These are phyloP conservation scores for Drosophila picticornis DNA, from an alignment of 2,888 invertebrate species.

Conservation along the genomic window DNA sequence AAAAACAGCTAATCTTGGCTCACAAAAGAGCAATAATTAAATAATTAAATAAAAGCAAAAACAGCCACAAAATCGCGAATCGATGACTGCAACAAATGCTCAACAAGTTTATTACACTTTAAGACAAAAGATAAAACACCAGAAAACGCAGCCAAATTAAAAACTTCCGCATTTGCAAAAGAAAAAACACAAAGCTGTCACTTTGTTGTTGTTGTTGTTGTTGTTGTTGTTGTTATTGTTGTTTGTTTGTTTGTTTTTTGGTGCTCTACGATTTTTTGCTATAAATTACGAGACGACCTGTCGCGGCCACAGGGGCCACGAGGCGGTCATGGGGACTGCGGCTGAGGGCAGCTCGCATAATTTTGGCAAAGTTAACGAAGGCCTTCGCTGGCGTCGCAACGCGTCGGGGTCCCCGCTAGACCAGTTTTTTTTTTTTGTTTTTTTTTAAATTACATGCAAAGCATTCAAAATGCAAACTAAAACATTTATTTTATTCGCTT, in stretches of 20 bases:
- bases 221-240: constrained; percentile 21
- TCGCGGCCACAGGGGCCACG: constrained; percentile 26
- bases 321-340: constrained; percentile 19
- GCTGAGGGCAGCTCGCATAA: constrained; percentile 76
- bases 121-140: constrained; percentile 20
- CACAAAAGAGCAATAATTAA: constrained; percentile 71
- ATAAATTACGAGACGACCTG: constrained; percentile 78
- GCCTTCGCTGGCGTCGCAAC: constrained; percentile 47
- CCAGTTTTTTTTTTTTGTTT: constrained; percentile 60
- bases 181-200: constrained; percentile 37
- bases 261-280: constrained; percentile 36
- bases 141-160: constrained; percentile 59
- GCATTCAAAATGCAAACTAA: constrained; percentile 80
- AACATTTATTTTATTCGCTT: constrained; percentile 74
- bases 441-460: constrained; percentile 81
- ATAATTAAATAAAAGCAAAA: constrained; percentile 66
- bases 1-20: constrained; percentile 43
- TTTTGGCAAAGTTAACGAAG: constrained; percentile 82
- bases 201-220: constrained; percentile 12
- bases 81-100: constrained; percentile 65
- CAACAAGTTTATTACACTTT: constrained; percentile 49
- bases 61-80: constrained; percentile 45
- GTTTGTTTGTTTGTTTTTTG: neutral
- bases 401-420: constrained; percentile 66
- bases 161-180: constrained; percentile 77